Conservation (phyloP, 1,140 invertebrate species). For the Drosophila murphyi region DNA sequence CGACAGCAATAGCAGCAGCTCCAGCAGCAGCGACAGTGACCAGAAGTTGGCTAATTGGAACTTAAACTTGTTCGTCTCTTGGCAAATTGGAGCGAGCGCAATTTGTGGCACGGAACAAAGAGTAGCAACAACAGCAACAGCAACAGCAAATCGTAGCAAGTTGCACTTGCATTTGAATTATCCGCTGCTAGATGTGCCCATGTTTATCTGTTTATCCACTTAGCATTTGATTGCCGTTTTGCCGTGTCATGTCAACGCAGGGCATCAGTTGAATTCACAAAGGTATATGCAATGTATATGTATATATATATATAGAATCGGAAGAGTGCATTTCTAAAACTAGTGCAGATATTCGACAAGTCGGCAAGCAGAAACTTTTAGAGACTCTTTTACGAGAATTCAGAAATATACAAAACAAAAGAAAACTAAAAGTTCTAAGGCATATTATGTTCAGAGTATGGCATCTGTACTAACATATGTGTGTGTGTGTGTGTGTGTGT, state of each 20-base stretch:
- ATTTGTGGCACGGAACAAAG: constrained; percentile 36
- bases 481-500: not conserved
- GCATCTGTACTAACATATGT: not conserved
- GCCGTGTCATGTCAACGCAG: constrained; percentile 55
- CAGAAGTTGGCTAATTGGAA: constrained; percentile 58
- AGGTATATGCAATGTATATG: not conserved
- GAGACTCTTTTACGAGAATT: too few relatives aligned
- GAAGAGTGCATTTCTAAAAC: not conserved
- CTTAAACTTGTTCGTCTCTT: constrained; percentile 60
- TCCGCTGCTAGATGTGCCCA: constrained; percentile 55
- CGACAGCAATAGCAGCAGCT: not conserved
- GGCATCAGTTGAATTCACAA: not conserved
- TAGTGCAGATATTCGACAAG: not conserved
- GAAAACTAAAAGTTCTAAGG: too few relatives aligned
- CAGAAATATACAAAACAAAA: too few relatives aligned
- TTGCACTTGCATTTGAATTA: constrained; percentile 60
- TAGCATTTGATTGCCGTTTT: constrained; percentile 54
- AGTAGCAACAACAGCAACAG: constrained; percentile 14
- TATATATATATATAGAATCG: not conserved
- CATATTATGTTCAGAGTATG: not conserved
- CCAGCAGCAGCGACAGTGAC: constrained; percentile 24
- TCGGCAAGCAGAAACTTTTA: too few relatives aligned
- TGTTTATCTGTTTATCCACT: constrained; percentile 44
- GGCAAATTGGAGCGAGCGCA: constrained; percentile 46
- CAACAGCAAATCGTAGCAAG: not conserved